phyloP scores from a whole-genome alignment of 2,113 vertebrate genomes.

The Notarius lentiginosus region DNA sequence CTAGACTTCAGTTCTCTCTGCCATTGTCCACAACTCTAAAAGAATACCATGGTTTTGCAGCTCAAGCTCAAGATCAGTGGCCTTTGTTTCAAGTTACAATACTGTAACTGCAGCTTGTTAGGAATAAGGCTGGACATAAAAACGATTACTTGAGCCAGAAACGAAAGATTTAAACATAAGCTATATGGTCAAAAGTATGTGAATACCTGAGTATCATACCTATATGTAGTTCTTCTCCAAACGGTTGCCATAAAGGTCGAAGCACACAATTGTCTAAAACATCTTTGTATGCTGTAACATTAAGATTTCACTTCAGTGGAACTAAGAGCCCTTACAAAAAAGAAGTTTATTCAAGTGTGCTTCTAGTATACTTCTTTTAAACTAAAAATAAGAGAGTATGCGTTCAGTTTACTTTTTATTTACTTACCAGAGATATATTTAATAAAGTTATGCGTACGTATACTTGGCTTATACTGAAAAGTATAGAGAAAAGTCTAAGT shows the following conservation, averaged over 20 bases:
- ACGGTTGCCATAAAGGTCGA: not conserved
- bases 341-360: no score
- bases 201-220: not conserved
- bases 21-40: not conserved
- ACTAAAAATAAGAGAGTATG: no score
- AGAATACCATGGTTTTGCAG: not conserved
- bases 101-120: not conserved
- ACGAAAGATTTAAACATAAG: not conserved
- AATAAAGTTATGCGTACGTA: no score
- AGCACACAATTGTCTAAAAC: not conserved
- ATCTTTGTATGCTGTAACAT: no score
- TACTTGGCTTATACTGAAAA: no score
- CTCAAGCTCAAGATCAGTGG: not conserved
- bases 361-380: no score
- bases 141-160: not conserved
- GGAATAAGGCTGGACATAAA: not conserved
- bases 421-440: no score
- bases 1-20: not conserved
- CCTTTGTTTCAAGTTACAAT: not conserved
- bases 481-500: no score
- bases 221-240: not conserved
- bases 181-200: not conserved
- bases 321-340: no score
- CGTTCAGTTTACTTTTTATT: no score
- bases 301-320: no score